Percentiles rank a stretch among this genome's conserved stretches.
phyloP scores from a whole-genome alignment of 2,797 vertebrate genomes.

The Halcyon badia region DNA sequence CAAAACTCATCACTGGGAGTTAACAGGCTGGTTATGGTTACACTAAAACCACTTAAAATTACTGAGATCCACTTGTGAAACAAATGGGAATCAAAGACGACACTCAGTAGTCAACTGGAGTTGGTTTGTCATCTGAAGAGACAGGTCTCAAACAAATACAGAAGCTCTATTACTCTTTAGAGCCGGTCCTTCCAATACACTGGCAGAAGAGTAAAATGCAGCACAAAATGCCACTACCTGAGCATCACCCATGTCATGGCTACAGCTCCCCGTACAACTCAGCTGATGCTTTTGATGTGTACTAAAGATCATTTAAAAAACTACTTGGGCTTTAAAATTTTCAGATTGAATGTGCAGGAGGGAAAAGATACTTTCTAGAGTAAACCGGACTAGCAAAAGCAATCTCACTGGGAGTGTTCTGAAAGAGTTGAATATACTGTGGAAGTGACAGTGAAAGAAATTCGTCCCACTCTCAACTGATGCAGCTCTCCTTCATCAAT shows the following conservation, averaged over 20 bases:
- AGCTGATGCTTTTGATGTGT: background rate
- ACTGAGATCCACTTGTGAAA: background rate
- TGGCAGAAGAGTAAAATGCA: rapidly evolving
- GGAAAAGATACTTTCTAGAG: background rate
- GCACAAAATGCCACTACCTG: background rate
- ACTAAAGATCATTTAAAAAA: background rate
- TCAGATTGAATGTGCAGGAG: background rate
- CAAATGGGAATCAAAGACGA: background rate
- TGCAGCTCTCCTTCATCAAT: conserved; percentile 11
- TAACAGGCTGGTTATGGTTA: no score
- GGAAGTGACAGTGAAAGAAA: conserved; percentile 1
- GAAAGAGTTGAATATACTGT: background rate
- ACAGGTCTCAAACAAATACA: background rate
- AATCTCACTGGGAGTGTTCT: background rate
- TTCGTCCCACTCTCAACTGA: conserved; percentile 18
- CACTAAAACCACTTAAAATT: background rate
- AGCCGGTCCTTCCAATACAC: background rate
- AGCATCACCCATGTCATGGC: background rate
- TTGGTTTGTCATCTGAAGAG: background rate
- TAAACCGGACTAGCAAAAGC: conserved; percentile 5
- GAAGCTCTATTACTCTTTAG: background rate
- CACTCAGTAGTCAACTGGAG: background rate
- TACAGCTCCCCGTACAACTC: background rate
- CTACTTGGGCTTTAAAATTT: background rate
- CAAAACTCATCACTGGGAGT: background rate